Conservation (phyloP, 2,797 vertebrate genomes). For the Oryzias sinensis region DNA sequence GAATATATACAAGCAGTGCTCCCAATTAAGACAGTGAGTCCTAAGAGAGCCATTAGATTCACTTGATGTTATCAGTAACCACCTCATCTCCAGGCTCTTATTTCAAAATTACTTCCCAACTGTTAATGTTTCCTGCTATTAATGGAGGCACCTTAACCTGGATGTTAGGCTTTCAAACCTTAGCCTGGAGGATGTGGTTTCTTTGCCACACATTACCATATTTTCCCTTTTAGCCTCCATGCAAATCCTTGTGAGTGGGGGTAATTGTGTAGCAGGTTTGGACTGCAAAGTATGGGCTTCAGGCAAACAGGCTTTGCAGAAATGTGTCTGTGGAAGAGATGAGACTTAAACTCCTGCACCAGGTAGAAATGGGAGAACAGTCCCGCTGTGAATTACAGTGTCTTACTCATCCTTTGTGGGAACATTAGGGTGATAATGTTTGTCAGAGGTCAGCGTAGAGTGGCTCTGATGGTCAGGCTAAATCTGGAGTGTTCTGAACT, state of each 20-base stretch:
- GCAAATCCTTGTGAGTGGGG: conserved; percentile 46
- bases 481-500: conserved; percentile 9
- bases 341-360: conserved; percentile 53
- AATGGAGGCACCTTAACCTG: conserved; percentile 31
- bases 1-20: conserved; percentile 22
- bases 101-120: conserved; percentile 32
- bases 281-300: conserved; percentile 39
- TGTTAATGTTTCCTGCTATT: conserved; percentile 27
- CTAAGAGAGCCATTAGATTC: conserved; percentile 16
- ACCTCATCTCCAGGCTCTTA: conserved; percentile 36
- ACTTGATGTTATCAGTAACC: conserved; percentile 40
- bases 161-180: conserved; percentile 41
- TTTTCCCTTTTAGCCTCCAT: conserved; percentile 47
- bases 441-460: conserved; percentile 33
- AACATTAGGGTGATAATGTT: conserved; percentile 43
- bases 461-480: conserved; percentile 37
- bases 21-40: conserved; percentile 20
- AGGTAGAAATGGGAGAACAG: conserved; percentile 42
- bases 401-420: conserved; percentile 31
- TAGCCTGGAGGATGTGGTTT: conserved; percentile 45
- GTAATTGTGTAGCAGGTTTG: conserved; percentile 51
- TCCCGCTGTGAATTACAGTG: conserved; percentile 34
- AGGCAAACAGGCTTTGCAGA: conserved; percentile 41
- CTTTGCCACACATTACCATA: conserved; percentile 54
- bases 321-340: conserved; percentile 37